Base-by-base conservation (phyloP, 1,140 invertebrate species). In the Zaprionus ghesquierei region DNA sequence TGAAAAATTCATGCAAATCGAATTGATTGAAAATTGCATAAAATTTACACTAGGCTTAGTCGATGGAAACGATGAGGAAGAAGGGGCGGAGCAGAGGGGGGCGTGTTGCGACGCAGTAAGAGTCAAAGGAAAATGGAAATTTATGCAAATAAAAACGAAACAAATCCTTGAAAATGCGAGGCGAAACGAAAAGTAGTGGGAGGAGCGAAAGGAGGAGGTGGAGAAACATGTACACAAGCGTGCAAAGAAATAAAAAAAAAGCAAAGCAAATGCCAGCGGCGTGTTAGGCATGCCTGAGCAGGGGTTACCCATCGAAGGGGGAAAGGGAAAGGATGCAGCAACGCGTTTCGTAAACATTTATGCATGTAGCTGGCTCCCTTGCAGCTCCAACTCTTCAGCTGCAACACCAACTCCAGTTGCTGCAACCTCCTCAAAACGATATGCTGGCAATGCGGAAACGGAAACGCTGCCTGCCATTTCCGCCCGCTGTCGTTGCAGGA, bases 71-170 rank as follows among this genome's bases (percentile, higher is more conserved):
- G 35, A 41, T 41, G 35, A 9, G 13, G 15, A 62, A 54, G 60
- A 13, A 38, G 29, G 12, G 56, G 29, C 23, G 15, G 35, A 33
- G n/a, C 12, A 38, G 5, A 9, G 35, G 27, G 12, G 15, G 9
- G 20, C 23, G 22, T 20, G 9, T 38, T 3, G 33, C 20, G 29
- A 27, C 44, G 29, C 15, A 18, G 56, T 35, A 46, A 13, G 33
- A 54, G 18, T 20, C 38, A 20, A 60, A 75, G 60, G 61, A 82
- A 87, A 82, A 79, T 89, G 73, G 74, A 89, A 89, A 89, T 89
- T 80, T 89, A 89, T 89, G 84, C 79, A 89, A 89, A 89, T 84
- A 77, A 89, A 84, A 89, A 84, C 79, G 85, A 89, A 89, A 84
- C 80, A 89, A 89, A 89, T 89, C 85, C 85, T 77, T 75, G 76